Percentiles rank a stretch among this genome's conserved stretches.
These are phyloP conservation scores for Pyrgus malvae DNA, from an alignment of 2,888 invertebrate genomes.

Conservation along the genomic window DNA sequence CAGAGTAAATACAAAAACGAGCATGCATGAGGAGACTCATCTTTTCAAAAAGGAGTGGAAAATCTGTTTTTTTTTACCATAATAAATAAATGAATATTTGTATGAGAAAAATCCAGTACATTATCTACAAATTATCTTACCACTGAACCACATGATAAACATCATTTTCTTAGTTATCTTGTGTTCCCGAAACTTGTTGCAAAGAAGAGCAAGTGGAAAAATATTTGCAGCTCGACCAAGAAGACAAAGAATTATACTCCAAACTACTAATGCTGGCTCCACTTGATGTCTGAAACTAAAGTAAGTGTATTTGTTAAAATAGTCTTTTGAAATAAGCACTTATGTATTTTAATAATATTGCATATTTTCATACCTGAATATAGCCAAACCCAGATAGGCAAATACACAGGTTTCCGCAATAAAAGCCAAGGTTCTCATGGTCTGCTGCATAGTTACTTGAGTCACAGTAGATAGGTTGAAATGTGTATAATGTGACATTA, in stretches of 20 bases:
- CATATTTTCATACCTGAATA: constrained; percentile 77
- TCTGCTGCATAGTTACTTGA: constrained; percentile 99
- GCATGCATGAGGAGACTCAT: no score
- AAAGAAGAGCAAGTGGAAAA: constrained; percentile 95
- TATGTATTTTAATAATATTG: no score
- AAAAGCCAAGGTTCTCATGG: constrained; percentile 97
- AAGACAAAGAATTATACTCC: constrained; percentile 96
- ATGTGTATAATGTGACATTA: constrained; percentile 99
- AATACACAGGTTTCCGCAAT: constrained; percentile 99
- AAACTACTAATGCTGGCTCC: constrained; percentile 94
- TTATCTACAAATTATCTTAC: constrained; percentile 60
- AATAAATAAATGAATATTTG: no score
- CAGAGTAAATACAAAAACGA: no score
- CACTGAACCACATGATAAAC: constrained; percentile 99
- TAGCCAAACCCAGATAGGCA: constrained; percentile 97
- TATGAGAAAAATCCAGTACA: no score
- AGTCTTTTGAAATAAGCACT: not conserved
- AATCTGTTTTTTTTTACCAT: no score
- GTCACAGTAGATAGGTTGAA: constrained; percentile 98
- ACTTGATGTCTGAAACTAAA: constrained; percentile 95
- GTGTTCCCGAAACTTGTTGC: constrained; percentile 98
- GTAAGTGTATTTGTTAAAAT: not conserved
- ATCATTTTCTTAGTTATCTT: constrained; percentile 99
- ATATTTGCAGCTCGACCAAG: constrained; percentile 98
- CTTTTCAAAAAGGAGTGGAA: no score